Conservation (phyloP, 2,113 vertebrate genomes). For the Columbina picui region DNA sequence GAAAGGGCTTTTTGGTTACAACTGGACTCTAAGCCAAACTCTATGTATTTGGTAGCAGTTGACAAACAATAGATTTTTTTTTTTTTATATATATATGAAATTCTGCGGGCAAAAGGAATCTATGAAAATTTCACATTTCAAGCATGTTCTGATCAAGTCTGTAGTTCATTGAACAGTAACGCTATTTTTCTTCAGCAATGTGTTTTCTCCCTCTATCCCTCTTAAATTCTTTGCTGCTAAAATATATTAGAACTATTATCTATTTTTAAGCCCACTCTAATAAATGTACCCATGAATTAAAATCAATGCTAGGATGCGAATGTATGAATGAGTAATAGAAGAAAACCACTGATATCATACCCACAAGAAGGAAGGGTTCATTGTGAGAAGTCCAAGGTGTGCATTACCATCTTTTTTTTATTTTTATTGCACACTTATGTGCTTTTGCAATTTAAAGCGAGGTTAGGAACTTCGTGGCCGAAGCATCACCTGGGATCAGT, state of each 20-base stretch:
- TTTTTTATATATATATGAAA: not conserved
- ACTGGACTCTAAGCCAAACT: not conserved
- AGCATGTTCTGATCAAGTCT: not conserved
- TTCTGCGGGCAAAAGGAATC: not conserved
- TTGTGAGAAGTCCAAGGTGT: not conserved
- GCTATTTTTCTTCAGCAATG: not conserved
- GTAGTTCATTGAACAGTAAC: not conserved
- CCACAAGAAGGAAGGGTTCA: not conserved
- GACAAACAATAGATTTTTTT: not conserved
- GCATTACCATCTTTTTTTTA: not conserved
- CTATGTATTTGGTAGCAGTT: not conserved
- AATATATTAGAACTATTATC: not conserved
- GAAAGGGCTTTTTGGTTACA: not conserved
- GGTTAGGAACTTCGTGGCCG: not conserved
- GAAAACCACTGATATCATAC: not conserved
- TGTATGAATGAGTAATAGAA: not conserved
- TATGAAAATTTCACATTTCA: not conserved
- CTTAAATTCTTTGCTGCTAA: not conserved
- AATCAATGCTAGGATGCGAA: not conserved
- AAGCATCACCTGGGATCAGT: not conserved
- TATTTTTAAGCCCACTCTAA: not conserved
- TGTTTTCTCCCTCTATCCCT: not conserved
- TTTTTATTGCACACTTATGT: not conserved
- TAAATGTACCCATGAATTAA: not conserved
- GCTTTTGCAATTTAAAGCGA: not conserved